Conservation (phyloP, 2,888 invertebrate genomes). For the Copidosoma aretas region DNA sequence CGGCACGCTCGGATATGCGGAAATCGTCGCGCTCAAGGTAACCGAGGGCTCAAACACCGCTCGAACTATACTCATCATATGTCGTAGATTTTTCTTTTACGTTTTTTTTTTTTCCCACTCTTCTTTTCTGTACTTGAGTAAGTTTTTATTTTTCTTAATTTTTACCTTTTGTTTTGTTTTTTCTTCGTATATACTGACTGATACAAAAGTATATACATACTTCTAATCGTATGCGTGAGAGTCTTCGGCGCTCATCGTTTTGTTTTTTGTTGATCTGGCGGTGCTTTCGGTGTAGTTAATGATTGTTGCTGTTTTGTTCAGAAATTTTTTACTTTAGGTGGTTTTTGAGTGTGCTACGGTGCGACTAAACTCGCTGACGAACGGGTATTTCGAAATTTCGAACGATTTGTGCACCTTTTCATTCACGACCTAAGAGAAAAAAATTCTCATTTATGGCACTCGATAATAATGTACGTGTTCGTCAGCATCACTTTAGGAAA, state of each 20-base stretch:
- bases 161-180: slow-evolving; percentile 2
- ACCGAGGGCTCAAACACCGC: slow-evolving; percentile 47
- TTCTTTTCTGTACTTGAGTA: background rate
- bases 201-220: slow-evolving; percentile 5
- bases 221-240: background rate
- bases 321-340: slow-evolving; percentile 8
- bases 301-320: slow-evolving; percentile 16
- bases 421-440: too few species aligned
- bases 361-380: slow-evolving; percentile 15
- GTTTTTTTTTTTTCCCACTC: background rate
- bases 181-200: background rate
- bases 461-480: background rate
- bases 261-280: slow-evolving; percentile 50
- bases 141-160: background rate
- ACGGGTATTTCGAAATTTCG: slow-evolving; percentile 9
- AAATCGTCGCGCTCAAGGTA: slow-evolving; percentile 98
- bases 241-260: slow-evolving; percentile 34
- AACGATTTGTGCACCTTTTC: too few species aligned
- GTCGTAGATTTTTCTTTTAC: background rate
- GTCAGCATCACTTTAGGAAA: background rate
- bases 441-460: background rate
- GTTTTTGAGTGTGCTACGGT: slow-evolving; percentile 30
- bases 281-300: slow-evolving; percentile 58
- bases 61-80: background rate
- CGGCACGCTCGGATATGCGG: slow-evolving; percentile 87